Evolutionary conservation across 2,888 invertebrate species (phyloP), one percentile per base, ranked within the genome.

Genomic region (Latrodectus hesperus): DNA sequence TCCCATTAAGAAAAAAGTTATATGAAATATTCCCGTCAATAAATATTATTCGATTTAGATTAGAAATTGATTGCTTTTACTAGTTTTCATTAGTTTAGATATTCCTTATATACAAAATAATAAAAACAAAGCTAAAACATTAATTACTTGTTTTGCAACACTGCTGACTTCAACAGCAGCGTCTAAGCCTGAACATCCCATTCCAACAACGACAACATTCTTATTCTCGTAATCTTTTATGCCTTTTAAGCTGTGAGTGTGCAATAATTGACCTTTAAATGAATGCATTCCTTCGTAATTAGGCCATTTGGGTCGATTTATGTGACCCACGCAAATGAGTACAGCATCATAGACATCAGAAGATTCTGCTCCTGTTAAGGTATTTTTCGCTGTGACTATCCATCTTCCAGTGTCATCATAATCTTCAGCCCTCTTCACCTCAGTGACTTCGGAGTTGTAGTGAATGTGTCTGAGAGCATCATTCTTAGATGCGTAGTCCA

Each of bases 241-340:
- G 53, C 73, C 71, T 51, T 81, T 87, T 26, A 90, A 81, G 52
- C 89, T 88, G 78, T 90, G 90, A 10, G 90, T 79, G 77, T 90
- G 90, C 12, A 90, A 68, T 12, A 90, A 81, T 53, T 89, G 67
- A 9, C 90, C 90, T 64, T 89, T 80, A 85, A 92, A 92, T 0
- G 17, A 90, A 0, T 91, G 91, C 72, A 92, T 90, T 17, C 93
- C 93, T 9, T 90, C 89, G 88, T 93, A 91, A 8, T 90, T 55
- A 5, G 93, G 93, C 55, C 90, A 88, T 78, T 92, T 90, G 0
- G 93, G 93, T 52, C 91, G 90, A 0, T 91, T 91, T 89, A 93
- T 93, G 89, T 93, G 93, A 0, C 93, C 93, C 0, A 91, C 92
- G 88, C 93, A 93, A 4, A 93, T 91, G 90, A 93, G 90, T 1